Evolutionary conservation across 2,113 vertebrate species (phyloP), one percentile per base, ranked within the genome.

Genomic region (Chitala chitala): DNA sequence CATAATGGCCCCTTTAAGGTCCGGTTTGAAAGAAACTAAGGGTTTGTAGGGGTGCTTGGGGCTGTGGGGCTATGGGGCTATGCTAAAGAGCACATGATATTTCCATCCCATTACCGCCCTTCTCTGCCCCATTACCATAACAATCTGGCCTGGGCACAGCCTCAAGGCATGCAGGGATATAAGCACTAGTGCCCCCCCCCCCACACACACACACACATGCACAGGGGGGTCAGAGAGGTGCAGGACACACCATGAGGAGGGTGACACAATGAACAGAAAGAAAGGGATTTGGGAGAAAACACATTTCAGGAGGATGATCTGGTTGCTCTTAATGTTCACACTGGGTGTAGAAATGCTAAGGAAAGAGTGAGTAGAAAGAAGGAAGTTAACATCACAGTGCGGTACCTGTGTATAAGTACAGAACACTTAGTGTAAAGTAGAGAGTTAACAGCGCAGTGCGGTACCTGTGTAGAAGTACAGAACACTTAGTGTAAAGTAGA

Each of bases 61-160:
- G 42, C 24, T 64, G 55, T 31, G 20, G 58, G 58, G 13, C 72
- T 73, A 58, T 33, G 31, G 71, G 48, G 55, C 42, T 73, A 51
- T 73, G 71, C 42, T 73, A 69, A 75, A 69, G 40, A 81, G 79
- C 76, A 72, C 74, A 81, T 64, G 68, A 76, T 78, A 83, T 80
- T 83, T 83, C 81, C 78, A 83, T 83, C 78, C 82, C 80, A 83
- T 83, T 83, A 83, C 78, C 72, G 66, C 75, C 51, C 76, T 75
- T 77, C 78, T 81, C 80, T 78, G 78, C 36, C 63, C 75, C 77
- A 82, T 83, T 80, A 82, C 75, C 80, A 83, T 82, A 80, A 82
- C 78, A 82, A 80, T 79, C 73, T 77, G 65, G 53, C 46, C 65
- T 58, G 54, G 65, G 64, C 42, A 74, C 56, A 79, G 72, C 76